Conservation (phyloP, 2,888 invertebrate species). For the Zele albiditarsus region DNA sequence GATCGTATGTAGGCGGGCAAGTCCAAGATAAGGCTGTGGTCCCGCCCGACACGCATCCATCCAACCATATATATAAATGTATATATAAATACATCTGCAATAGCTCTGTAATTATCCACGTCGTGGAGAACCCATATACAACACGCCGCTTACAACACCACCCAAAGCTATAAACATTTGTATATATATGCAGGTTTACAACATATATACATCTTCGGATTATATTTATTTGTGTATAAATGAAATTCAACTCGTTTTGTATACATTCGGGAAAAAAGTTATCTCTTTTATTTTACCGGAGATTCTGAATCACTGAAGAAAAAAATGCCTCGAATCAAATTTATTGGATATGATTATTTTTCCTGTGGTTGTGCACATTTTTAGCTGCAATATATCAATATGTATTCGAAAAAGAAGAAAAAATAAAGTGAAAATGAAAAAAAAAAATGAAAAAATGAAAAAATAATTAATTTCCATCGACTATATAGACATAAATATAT, state of each 20-base stretch:
- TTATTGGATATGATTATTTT: background rate
- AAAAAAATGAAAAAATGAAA: background rate
- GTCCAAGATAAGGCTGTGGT: slow-evolving; percentile 56
- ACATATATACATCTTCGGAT: background rate
- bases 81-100: slow-evolving; percentile 7
- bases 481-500: background rate
- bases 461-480: background rate
- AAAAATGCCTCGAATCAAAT: too few species aligned
- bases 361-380: background rate
- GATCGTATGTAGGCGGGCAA: slow-evolving; percentile 60
- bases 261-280: background rate
- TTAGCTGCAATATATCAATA: too few species aligned
- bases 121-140: slow-evolving; percentile 50
- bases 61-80: slow-evolving; percentile 45
- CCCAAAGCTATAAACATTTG: slow-evolving; percentile 9
- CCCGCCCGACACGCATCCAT: slow-evolving; percentile 66
- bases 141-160: background rate
- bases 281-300: too few species aligned
- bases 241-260: background rate
- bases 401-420: too few species aligned
- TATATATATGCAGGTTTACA: background rate
- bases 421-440: background rate
- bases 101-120: slow-evolving; percentile 66
- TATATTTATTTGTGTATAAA: background rate
- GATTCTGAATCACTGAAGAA: too few species aligned